A percentile compares a stretch with the other conserved stretches of the same genome.
Conservation (phyloP, 2,888 invertebrate species). For the Rotaria socialis region DNA sequence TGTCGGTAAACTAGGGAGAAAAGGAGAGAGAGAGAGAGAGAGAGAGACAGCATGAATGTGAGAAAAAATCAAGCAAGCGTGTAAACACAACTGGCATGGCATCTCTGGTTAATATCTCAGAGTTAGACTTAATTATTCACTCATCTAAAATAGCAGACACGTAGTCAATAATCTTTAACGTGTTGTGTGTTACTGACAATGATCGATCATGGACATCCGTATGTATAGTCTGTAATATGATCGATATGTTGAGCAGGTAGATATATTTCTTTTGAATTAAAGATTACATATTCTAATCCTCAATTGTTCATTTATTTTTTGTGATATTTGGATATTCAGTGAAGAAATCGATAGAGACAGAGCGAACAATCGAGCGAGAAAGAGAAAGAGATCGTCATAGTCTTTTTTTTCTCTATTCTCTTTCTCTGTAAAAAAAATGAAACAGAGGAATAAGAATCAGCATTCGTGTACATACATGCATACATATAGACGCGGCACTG, state of each 20-base stretch:
- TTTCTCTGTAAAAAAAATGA: background rate
- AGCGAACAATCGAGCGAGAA: background rate
- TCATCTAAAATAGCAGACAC: conserved; percentile 26
- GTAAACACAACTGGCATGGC: conserved; percentile 22
- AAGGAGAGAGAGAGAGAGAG: too few relatives aligned
- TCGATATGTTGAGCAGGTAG: conserved; percentile 1
- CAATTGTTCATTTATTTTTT: background rate
- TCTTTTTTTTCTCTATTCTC: background rate
- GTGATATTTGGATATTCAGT: background rate
- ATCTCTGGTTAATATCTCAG: background rate
- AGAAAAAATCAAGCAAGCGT: background rate
- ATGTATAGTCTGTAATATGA: background rate
- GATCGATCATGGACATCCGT: conserved; percentile 18
- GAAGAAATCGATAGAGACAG: too few relatives aligned
- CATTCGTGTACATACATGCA: background rate
- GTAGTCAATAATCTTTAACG: background rate
- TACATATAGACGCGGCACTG: background rate
- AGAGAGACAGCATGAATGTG: too few relatives aligned
- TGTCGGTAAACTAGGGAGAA: too few relatives aligned
- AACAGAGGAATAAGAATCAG: background rate
- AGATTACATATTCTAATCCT: conserved; percentile 3
- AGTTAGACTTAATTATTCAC: conserved; percentile 1
- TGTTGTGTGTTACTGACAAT: background rate
- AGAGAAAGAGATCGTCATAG: background rate
- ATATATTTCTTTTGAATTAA: background rate